phyloP scores from a whole-genome alignment of 2,888 invertebrate species.

The Lasioglossum villosulum region DNA sequence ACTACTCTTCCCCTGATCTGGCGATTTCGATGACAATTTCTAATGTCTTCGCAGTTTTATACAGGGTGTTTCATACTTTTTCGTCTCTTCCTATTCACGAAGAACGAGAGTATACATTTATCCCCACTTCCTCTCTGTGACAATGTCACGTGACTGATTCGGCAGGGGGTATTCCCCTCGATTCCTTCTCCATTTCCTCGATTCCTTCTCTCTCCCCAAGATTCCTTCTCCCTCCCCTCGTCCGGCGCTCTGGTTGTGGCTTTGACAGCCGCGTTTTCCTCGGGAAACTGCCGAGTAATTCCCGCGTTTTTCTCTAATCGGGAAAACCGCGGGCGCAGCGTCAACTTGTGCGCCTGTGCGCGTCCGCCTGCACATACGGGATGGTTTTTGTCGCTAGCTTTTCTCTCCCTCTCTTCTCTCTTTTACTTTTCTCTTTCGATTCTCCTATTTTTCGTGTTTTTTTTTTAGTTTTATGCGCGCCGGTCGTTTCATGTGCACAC shows the following conservation, averaged over 20 bases:
- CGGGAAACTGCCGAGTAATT: constrained; percentile 44
- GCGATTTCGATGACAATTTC: too few species aligned
- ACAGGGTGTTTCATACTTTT: too few species aligned
- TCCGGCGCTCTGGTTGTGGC: constrained; percentile 18
- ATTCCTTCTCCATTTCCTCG: too few species aligned
- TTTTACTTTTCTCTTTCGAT: not conserved
- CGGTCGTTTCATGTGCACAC: constrained; percentile 30
- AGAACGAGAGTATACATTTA: too few species aligned
- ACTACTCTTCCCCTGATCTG: too few species aligned
- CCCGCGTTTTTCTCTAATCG: constrained; percentile 52
- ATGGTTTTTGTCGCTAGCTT: not conserved
- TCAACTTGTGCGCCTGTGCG: not conserved
- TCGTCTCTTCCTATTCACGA: too few species aligned
- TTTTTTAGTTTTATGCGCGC: not conserved
- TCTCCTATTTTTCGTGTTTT: not conserved
- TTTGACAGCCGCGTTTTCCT: constrained; percentile 49
- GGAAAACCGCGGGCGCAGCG: constrained; percentile 38
- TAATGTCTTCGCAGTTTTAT: too few species aligned
- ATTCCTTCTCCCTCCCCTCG: too few species aligned
- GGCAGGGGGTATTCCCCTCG: too few species aligned
- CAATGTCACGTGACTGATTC: too few species aligned
- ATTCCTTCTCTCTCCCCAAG: too few species aligned
- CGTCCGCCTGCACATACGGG: not conserved
- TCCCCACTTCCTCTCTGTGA: too few species aligned
- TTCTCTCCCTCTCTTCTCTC: not conserved